Base-by-base conservation (phyloP, 2,888 invertebrate genomes). In the Eilema depressum region DNA sequence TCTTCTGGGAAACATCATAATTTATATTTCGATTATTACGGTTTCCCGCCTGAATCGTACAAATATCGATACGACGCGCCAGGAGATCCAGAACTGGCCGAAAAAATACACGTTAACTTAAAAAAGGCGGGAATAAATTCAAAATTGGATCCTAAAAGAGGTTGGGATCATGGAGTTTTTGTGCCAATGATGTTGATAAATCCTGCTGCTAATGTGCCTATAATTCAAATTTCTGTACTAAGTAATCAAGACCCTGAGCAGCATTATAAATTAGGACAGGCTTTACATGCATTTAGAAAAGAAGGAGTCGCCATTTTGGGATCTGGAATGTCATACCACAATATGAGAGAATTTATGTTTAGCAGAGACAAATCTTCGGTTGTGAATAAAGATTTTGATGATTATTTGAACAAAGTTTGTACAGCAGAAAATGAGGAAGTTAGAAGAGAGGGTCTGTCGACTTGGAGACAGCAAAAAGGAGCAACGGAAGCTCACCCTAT, bases 101-200 rank as follows among this genome's bases (percentile, higher is more conserved):
- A 89, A 68, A 84, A 88, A 0, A 89, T 95, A 10, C 90, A 93
- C 26, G 81, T 88, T 41, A 82, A 84, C 1, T 71, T 95, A 11
- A 90, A 91, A 78, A 86, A 86, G 17, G 88, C 85, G 11, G 94
- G 94, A 30, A 91, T 94, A 47, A 86, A 88, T 17, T 91, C 93
- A 0, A 92, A 89, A 79, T 79, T 95, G 53, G 94, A 95, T 70
- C 75, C 89, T 0, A 86, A 91, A 80, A 86, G 95, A 86, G 95
- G 95, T 79, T 95, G 95, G 95, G 95, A 95, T 80, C 95, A 95
- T 81, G 95, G 95, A 80, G 95, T 95, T 20, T 95, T 95, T 74
- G 95, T 95, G 28, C 95, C 95, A 0, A 95, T 95, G 95, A 91
- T 95, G 88, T 80, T 95, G 0, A 94, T 95, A 2, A 93, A 93